These are phyloP conservation scores for Stictocephala bisonia DNA, from an alignment of 2,888 invertebrate species.

Conservation along the genomic window DNA sequence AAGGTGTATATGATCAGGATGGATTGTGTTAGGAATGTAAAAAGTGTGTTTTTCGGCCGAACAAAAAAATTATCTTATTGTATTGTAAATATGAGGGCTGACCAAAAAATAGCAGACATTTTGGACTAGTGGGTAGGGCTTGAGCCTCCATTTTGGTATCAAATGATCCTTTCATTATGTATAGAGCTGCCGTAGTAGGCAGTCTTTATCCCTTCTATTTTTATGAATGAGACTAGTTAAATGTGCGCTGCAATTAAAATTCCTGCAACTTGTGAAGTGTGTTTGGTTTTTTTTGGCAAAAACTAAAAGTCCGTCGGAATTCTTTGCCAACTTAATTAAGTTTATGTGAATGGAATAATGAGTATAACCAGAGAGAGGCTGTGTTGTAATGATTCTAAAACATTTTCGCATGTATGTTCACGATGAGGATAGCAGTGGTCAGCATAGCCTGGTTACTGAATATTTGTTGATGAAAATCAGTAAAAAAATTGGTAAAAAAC, in stretches of 20 bases:
- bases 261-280: neutral
- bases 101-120: too few relatives aligned
- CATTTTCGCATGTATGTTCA: neutral
- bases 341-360: neutral
- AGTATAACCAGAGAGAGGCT: neutral
- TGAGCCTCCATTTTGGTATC: too few relatives aligned
- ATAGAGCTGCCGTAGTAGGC: neutral
- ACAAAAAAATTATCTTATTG: too few relatives aligned
- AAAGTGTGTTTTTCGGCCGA: too few relatives aligned
- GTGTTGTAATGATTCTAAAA: neutral
- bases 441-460: neutral
- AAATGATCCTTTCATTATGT: too few relatives aligned
- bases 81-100: too few relatives aligned
- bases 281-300: neutral
- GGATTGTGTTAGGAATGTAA: too few relatives aligned
- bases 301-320: neutral
- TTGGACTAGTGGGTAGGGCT: too few relatives aligned
- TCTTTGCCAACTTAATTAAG: neutral
- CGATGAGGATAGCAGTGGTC: neutral
- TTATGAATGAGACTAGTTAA: neutral
- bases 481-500: neutral
- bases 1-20: too few relatives aligned
- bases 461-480: neutral
- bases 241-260: neutral
- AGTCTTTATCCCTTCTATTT: neutral